Base-by-base conservation (phyloP, 1,140 invertebrate species). In the Anastatus disparis region DNA sequence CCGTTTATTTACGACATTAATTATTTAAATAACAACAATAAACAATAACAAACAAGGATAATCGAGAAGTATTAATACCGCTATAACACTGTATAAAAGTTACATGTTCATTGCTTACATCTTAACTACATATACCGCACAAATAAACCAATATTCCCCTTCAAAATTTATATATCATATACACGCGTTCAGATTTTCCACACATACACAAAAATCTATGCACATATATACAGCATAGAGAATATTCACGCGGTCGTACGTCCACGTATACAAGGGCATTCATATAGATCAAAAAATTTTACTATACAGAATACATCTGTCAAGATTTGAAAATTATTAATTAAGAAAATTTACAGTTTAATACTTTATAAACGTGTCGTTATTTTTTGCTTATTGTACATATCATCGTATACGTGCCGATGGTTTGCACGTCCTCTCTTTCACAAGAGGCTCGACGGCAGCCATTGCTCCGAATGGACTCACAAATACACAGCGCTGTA, bases 231-330 rank as follows among this genome's bases (percentile, higher is more conserved):
- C n/a, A n/a, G n/a, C n/a, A n/a, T n/a, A n/a, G n/a, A n/a, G n/a
- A n/a, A n/a, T n/a, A n/a, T n/a, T n/a, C 4, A n/a, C 27, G 27
- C n/a, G 20, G 7, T 13, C n/a, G 27, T 42, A 27, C 42, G 29
- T 65, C 63, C 63, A 65, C 63, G 63, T 65, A 53, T 65, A 40
- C 62, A 64, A 2, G 13, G 3, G 48, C 22, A 35, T 15, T n/a
- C n/a, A n/a, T n/a, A n/a, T n/a, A n/a, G n/a, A n/a, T n/a, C n/a
- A n/a, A n/a, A n/a, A n/a, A n/a, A n/a, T n/a, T n/a, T n/a, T n/a
- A n/a, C n/a, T n/a, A n/a, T n/a, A n/a, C n/a, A n/a, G n/a, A n/a
- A n/a, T n/a, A n/a, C n/a, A n/a, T n/a, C n/a, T n/a, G n/a, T n/a
- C n/a, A n/a, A n/a, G n/a, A n/a, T n/a, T n/a, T n/a, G n/a, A n/a